phyloP scores from a whole-genome alignment of 2,797 vertebrate genomes.

The Esox masquinongy region DNA sequence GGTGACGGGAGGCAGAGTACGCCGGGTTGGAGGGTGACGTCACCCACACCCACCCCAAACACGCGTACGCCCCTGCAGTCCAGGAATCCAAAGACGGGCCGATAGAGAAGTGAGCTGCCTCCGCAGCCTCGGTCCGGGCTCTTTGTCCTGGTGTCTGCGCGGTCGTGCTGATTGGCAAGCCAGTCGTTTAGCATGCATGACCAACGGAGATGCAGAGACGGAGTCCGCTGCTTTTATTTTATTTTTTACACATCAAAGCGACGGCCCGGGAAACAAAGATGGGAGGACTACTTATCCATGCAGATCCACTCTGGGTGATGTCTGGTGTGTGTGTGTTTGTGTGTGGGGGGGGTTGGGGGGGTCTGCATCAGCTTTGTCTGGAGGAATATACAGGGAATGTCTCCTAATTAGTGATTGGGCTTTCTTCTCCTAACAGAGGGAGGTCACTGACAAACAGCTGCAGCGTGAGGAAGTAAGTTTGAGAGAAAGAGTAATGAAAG shows the following conservation, averaged over 20 bases:
- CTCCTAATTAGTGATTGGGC: slow-evolving; percentile 2
- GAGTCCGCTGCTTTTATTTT: slow-evolving; percentile 14
- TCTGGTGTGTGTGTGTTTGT: slow-evolving; percentile 14
- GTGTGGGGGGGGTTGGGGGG: slow-evolving; percentile 23
- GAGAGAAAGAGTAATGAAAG: background rate
- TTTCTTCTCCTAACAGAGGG: background rate
- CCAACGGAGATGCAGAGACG: slow-evolving; percentile 39
- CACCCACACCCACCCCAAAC: background rate
- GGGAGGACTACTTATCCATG: slow-evolving; percentile 31
- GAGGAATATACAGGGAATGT: slow-evolving; percentile 4
- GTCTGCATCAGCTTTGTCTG: slow-evolving; percentile 26
- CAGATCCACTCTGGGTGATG: slow-evolving; percentile 6
- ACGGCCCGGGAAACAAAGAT: slow-evolving; percentile 18
- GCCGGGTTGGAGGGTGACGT: background rate
- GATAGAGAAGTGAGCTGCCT: too few species aligned
- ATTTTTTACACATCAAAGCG: slow-evolving; percentile 47
- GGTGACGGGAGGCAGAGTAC: background rate
- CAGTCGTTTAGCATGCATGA: slow-evolving; percentile 36
- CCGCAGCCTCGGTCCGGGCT: too few species aligned
- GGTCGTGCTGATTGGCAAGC: slow-evolving; percentile 29
- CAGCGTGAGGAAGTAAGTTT: background rate
- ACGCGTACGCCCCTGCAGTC: background rate
- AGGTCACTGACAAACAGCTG: slow-evolving; percentile 4
- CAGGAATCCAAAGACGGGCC: too few species aligned
- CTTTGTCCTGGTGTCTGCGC: too few species aligned